Evolutionary conservation across 2,888 invertebrate genomes (phyloP).

Genomic region (Drosophila sordidula): DNA sequence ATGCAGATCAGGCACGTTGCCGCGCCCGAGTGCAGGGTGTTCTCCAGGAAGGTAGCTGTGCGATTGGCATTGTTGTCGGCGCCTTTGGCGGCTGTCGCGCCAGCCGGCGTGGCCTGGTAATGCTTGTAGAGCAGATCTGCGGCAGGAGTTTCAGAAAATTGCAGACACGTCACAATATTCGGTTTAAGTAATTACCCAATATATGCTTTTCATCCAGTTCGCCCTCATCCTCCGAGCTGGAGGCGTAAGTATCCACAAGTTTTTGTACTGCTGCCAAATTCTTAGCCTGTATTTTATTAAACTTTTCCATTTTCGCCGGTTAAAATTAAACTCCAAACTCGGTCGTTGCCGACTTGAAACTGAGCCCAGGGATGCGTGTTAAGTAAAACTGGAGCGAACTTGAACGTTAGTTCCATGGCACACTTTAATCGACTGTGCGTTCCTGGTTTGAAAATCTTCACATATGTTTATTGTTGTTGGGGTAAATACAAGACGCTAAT

Average conservation of each 20-base stretch:
- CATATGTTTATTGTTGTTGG: neutral
- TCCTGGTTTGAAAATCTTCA: no score
- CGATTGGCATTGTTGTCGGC: conserved; percentile 33
- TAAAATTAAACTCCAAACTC: conserved; percentile 5
- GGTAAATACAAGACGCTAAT: no score
- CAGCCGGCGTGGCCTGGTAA: conserved; percentile 81
- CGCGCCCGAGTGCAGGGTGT: conserved; percentile 91
- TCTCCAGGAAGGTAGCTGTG: conserved; percentile 88
- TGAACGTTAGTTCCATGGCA: neutral
- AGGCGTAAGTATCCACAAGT: conserved; percentile 85
- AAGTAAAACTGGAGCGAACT: conserved; percentile 1
- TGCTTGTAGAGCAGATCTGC: conserved; percentile 86
- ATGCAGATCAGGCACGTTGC: conserved; percentile 96
- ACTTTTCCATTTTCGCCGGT: conserved; percentile 62
- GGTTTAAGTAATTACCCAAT: conserved; percentile 83
- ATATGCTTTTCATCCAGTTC: conserved; percentile 86
- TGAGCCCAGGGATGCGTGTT: neutral
- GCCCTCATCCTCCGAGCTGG: conserved; percentile 86
- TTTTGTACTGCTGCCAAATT: conserved; percentile 86
- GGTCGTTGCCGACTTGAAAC: neutral
- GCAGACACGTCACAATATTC: conserved; percentile 57
- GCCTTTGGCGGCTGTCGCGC: neutral
- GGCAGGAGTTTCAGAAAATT: conserved; percentile 15
- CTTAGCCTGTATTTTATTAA: conserved; percentile 84
- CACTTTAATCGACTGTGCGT: neutral